Base-by-base conservation (phyloP, 1,140 invertebrate genomes). In the Coenobita brevimanus region DNA sequence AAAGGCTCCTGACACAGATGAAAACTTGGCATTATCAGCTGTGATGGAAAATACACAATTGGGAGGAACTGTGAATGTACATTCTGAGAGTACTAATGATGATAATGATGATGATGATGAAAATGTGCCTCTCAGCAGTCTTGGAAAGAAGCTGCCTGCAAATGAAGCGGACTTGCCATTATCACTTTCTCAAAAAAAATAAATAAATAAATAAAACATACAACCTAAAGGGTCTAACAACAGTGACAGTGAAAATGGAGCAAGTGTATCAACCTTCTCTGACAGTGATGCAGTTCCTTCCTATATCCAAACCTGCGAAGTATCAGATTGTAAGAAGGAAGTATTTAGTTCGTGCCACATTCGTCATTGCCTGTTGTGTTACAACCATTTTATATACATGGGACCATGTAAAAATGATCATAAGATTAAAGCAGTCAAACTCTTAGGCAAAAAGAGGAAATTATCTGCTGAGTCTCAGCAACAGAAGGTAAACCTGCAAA, bases 251-350 rank as follows among this genome's bases (percentile, higher is more conserved):
- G 30, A 67, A 67, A 67, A 10, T n/a, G 30, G 30, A 33, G 30
- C 30, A 6, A 67, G n/a, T 10, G 62, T 24, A 67, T n/a, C 21
- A 67, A 67, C 46, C 6, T 33, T 24, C 8, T 67, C 6, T 33
- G 62, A 67, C n/a, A 24, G 62, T 67, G 62, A 67, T 67, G 62
- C 62, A 24, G 62, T 10, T 33, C 62, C 62, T 50, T 8, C 62
- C 30, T 67, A 67, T 67, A 67, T 67, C 30, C 62, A 67, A 67
- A 67, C n/a, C n/a, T 67, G 62, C n/a, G 62, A 67, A 67, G 62
- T 67, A 33, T 33, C 4, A 24, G n/a, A 67, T 67, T 67, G 62
- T 67, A n/a, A 24, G n/a, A 67, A 67, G 6, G 62, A 67, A 67
- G 62, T 67, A 8, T 67, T 67, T 67, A 67, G 62, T 67, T 67